These are phyloP conservation scores for Agrochola lota DNA, from an alignment of 2,888 invertebrate species.

Conservation along the genomic window DNA sequence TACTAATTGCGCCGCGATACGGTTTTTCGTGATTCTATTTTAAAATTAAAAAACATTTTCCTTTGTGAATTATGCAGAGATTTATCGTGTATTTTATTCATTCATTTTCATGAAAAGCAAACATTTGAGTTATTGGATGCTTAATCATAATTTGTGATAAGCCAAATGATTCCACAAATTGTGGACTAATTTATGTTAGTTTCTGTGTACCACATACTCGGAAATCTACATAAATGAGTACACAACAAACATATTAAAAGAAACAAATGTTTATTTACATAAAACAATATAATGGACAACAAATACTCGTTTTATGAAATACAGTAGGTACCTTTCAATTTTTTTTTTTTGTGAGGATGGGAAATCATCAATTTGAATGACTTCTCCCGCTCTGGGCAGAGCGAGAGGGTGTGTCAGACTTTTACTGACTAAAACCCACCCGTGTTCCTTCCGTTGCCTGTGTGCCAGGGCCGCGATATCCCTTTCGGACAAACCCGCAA, in stretches of 20 bases:
- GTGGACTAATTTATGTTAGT: not conserved
- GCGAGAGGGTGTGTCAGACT: too few species aligned
- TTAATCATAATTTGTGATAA: constrained; percentile 12
- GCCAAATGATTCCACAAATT: constrained; percentile 21
- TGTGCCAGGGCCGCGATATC: too few species aligned
- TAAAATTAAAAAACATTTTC: not conserved
- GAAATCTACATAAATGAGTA: not conserved
- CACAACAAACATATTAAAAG: not conserved
- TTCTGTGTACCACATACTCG: not conserved
- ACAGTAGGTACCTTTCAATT: too few species aligned
- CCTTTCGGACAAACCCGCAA: too few species aligned
- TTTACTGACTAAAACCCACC: too few species aligned
- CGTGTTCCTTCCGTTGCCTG: too few species aligned
- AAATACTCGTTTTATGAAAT: too few species aligned
- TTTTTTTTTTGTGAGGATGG: too few species aligned
- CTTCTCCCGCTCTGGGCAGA: too few species aligned
- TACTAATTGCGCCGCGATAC: constrained; percentile 44
- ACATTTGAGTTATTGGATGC: constrained; percentile 7
- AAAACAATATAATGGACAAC: not conserved
- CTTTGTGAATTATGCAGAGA: constrained; percentile 28
- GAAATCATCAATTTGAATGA: too few species aligned
- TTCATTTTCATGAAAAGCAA: constrained; percentile 17
- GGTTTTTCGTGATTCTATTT: constrained; percentile 30
- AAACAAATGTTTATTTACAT: not conserved
- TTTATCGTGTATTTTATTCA: constrained; percentile 22